Conservation (phyloP, 2,888 invertebrate genomes). For the Notodonta ziczac region DNA sequence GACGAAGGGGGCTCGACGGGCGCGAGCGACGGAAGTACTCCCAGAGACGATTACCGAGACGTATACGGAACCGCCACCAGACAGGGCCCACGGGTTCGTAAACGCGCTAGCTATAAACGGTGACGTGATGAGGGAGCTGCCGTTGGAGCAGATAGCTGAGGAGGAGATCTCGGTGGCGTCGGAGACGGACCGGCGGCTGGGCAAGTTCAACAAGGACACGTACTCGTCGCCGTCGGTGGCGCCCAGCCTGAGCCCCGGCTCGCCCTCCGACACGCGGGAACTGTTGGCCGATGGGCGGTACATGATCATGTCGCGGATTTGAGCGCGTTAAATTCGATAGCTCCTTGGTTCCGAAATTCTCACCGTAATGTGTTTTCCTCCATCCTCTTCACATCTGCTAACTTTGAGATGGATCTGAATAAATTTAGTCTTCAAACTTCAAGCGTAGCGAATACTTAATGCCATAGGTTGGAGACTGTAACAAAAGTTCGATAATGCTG, state of each 20-base stretch:
- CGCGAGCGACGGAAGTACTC: slow-evolving; percentile 79
- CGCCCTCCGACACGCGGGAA: slow-evolving; percentile 88
- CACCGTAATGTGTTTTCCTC: slow-evolving; percentile 9
- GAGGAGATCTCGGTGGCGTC: slow-evolving; percentile 85
- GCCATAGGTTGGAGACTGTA: too few species aligned
- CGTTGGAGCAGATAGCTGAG: slow-evolving; percentile 89
- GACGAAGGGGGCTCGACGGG: slow-evolving; percentile 88
- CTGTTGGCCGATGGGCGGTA: slow-evolving; percentile 85
- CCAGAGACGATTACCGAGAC: slow-evolving; percentile 70
- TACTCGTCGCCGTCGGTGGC: slow-evolving; percentile 83
- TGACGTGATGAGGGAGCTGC: slow-evolving; percentile 82
- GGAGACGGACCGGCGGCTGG: slow-evolving; percentile 75
- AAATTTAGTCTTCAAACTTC: too few species aligned
- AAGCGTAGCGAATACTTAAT: too few species aligned
- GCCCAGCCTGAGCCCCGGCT: slow-evolving; percentile 87
- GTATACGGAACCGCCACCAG: slow-evolving; percentile 65
- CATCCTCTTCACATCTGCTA: too few species aligned
- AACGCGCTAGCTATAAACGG: slow-evolving; percentile 82
- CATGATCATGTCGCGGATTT: slow-evolving; percentile 81
- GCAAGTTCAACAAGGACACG: slow-evolving; percentile 83
- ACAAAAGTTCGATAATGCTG: too few species aligned
- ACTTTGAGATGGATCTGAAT: too few species aligned
- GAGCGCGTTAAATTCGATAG: slow-evolving; percentile 53
- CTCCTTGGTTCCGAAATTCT: slow-evolving; percentile 38
- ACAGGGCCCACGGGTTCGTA: slow-evolving; percentile 72